These are phyloP conservation scores for Papilio demoleus DNA, from an alignment of 2,888 invertebrate genomes.

Conservation along the genomic window DNA sequence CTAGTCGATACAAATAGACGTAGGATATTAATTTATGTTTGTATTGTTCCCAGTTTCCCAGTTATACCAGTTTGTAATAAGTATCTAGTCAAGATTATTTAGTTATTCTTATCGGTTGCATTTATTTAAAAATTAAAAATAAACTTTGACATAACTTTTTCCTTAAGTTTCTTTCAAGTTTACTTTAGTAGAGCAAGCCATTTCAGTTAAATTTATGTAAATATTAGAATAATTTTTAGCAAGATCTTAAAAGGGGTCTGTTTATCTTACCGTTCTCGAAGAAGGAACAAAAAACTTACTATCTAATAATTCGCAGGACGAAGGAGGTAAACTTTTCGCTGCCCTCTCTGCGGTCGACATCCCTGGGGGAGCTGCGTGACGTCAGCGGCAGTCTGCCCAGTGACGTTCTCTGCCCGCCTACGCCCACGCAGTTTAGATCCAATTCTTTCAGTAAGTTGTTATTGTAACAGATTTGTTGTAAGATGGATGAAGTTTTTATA, in stretches of 20 bases:
- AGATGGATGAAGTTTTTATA: conserved; percentile 3
- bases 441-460: conserved; percentile 87
- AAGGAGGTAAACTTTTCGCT: conserved; percentile 80
- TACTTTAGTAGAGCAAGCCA: background rate
- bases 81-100: too few relatives aligned
- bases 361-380: conserved; percentile 77
- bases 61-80: too few relatives aligned
- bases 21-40: too few relatives aligned
- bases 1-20: background rate
- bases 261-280: background rate
- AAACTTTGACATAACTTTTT: too few relatives aligned
- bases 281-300: conserved; percentile 7
- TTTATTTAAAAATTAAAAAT: too few relatives aligned
- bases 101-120: too few relatives aligned
- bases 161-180: too few relatives aligned
- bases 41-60: too few relatives aligned
- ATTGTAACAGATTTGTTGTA: conserved; percentile 25
- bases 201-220: background rate
- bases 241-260: background rate
- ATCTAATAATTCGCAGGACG: conserved; percentile 60
- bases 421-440: conserved; percentile 80
- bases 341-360: conserved; percentile 75
- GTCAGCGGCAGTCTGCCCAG: conserved; percentile 67
- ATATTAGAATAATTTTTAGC: background rate
- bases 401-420: conserved; percentile 73